phyloP scores from a whole-genome alignment of 1,140 invertebrate genomes.

The Magallana gigas region DNA sequence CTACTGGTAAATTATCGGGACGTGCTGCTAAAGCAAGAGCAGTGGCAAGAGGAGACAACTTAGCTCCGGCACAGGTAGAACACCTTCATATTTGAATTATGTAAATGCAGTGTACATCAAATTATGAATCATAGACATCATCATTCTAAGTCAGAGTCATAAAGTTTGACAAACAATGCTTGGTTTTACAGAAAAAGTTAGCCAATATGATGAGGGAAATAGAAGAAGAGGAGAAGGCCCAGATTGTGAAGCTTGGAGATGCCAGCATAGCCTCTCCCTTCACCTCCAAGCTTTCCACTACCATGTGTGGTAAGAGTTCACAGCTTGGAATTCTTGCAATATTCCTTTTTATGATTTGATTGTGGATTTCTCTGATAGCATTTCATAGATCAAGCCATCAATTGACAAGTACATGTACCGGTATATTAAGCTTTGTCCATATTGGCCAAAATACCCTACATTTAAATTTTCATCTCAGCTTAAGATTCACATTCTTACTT shows the following conservation, averaged over 20 bases:
- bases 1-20: slow-evolving; percentile 61
- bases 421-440: background rate
- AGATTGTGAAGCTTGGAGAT: slow-evolving; percentile 96
- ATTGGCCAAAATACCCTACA: no score
- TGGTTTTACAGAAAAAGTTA: slow-evolving; percentile 81
- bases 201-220: slow-evolving; percentile 92
- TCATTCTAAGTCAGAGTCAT: background rate
- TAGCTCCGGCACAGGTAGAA: slow-evolving; percentile 72
- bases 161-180: no score
- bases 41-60: slow-evolving; percentile 75
- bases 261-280: slow-evolving; percentile 99
- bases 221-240: slow-evolving; percentile 93
- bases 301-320: slow-evolving; percentile 91
- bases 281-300: slow-evolving; percentile 97
- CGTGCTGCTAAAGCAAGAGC: slow-evolving; percentile 73
- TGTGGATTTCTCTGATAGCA: no score
- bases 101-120: no score
- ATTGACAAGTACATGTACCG: background rate
- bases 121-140: background rate
- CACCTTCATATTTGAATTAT: no score
- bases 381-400: no score
- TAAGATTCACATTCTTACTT: no score
- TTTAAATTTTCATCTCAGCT: no score
- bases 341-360: no score
- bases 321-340: background rate